Percentiles rank a stretch among this genome's conserved stretches.
Conservation (phyloP, 2,113 vertebrate species). For the Neotoma lepida region DNA sequence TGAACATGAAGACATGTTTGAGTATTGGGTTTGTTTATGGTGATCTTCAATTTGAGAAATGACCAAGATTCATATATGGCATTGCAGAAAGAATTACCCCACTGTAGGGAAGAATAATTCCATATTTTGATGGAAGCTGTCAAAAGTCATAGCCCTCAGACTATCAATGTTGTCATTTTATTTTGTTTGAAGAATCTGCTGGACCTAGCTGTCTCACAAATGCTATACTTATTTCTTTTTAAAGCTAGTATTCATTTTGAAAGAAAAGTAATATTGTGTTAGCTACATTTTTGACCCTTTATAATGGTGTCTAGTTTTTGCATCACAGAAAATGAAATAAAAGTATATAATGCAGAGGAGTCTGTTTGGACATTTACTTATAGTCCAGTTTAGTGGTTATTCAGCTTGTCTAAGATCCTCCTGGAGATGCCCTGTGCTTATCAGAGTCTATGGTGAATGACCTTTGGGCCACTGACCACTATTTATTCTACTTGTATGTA, state of each 20-base stretch:
- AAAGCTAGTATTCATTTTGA: conserved; percentile 9
- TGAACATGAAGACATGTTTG: conserved; percentile 1
- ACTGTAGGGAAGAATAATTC: background rate
- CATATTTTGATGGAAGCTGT: background rate
- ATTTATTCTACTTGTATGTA: background rate
- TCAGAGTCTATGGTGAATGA: background rate
- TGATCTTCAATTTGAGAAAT: background rate
- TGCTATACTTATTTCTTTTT: conserved; percentile 9
- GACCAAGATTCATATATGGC: background rate
- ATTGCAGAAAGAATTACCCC: background rate
- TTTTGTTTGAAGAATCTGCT: conserved; percentile 35
- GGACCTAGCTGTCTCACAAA: background rate
- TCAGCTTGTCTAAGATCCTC: background rate
- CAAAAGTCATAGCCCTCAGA: background rate
- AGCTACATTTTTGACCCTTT: conserved; percentile 8
- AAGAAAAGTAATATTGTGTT: conserved; percentile 27
- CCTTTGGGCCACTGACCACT: background rate
- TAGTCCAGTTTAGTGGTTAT: background rate
- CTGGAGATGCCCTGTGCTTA: background rate
- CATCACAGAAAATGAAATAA: conserved; percentile 14
- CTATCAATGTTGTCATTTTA: background rate
- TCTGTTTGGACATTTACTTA: background rate
- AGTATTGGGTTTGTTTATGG: background rate
- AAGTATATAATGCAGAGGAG: background rate
- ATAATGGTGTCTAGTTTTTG: background rate